Base-by-base conservation (phyloP, 2,888 invertebrate genomes). In the Drosophila diplacantha region DNA sequence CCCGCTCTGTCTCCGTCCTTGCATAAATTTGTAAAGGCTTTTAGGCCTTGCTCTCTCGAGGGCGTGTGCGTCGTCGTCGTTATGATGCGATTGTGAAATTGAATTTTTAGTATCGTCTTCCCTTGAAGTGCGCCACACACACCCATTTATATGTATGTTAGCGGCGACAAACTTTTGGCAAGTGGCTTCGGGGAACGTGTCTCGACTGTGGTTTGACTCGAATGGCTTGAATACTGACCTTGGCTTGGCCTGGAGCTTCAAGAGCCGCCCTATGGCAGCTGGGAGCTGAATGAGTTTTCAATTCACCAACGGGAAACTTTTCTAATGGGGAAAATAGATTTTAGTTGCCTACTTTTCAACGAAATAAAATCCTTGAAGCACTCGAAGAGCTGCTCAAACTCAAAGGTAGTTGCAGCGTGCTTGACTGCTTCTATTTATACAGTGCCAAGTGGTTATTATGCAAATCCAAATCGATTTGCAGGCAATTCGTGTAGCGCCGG, bases 381-480 rank as follows among this genome's bases (percentile, higher is more conserved):
- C 60, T 59, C 34, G n/a, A 31, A 35, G 29, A 35, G 18, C 41
- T 7, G 44, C 34, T 53, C 20, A 29, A 46, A 34, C 34, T 7
- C 22, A 39, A 22, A 39, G 14, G 24, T 37, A 16, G 26, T 46
- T 58, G 57, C 58, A 54, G 35, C 22, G 26, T 14, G 32, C 60
- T 44, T 26, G 52, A 46, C 34, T 57, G 44, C 62, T 34, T 62
- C 38, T 41, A 54, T 57, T 35, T 39, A 14, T 46, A 31, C 50
- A 18, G 5, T 31, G 35, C 50, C 52, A 51, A 38, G 34, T 29
- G 43, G 24, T 44, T 55, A 50, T 60, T 78, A 74, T 74, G 67
- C 63, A 75, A 66, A 72, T 63, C 35, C 26, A 44, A 41, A 51
- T 67, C 44, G 51, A 62, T 73, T 62, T 60, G 56, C 57, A 32